A percentile compares a stretch with the other conserved stretches of the same genome.
phyloP scores from a whole-genome alignment of 2,797 vertebrate species.

The Phrynocephalus guinanensis region DNA sequence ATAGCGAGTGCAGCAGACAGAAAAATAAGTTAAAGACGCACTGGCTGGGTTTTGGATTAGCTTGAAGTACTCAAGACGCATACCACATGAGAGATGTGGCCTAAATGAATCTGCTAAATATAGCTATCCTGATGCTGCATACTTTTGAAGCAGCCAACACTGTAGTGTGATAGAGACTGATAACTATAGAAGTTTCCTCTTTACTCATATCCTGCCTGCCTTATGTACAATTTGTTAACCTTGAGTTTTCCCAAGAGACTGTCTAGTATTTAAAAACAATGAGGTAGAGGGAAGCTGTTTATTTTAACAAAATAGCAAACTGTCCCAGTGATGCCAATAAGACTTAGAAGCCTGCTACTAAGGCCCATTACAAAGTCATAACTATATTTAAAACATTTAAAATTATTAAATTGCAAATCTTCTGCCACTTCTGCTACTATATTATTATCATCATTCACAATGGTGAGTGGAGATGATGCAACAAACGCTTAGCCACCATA shows the following conservation, averaged over 20 bases:
- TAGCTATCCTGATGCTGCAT: constrained; percentile 52
- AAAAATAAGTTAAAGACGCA: constrained; percentile 41
- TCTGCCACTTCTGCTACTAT: not conserved
- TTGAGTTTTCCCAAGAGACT: constrained; percentile 49
- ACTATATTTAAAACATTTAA: not conserved
- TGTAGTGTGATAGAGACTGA: constrained; percentile 60
- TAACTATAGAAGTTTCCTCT: constrained; percentile 75
- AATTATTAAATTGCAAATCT: constrained; percentile 2
- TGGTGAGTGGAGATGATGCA: not conserved
- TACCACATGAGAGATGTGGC: constrained; percentile 40
- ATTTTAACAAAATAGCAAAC: constrained; percentile 11
- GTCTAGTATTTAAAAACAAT: constrained; percentile 50
- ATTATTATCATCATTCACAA: not conserved
- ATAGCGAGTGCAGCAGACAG: constrained; percentile 47
- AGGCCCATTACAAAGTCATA: not conserved
- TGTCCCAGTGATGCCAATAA: not conserved
- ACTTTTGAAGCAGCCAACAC: constrained; percentile 66
- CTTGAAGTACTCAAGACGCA: constrained; percentile 25
- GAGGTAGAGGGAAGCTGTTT: not conserved
- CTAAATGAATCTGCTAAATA: constrained; percentile 69
- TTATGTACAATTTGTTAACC: constrained; percentile 35
- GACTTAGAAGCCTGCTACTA: not conserved
- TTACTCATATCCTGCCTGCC: constrained; percentile 77
- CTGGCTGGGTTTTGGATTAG: constrained; percentile 5
- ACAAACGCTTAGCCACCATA: too few species aligned